Percentiles rank a stretch among this genome's conserved stretches.
Evolutionary conservation across 2,888 invertebrate genomes (phyloP).

Genomic region (Tuberolachnus salignus): DNA sequence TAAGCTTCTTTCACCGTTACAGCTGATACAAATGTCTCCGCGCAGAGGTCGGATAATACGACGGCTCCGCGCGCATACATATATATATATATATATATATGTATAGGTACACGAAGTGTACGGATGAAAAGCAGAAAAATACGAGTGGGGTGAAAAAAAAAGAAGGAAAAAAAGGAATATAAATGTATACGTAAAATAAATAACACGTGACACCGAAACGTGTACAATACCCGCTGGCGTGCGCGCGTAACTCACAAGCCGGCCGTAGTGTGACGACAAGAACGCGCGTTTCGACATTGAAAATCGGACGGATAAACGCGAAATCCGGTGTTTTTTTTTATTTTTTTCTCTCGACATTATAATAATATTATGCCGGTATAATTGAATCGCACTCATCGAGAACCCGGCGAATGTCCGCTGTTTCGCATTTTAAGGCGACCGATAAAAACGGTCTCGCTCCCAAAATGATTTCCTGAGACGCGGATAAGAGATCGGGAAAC

Average conservation of each 20-base stretch:
- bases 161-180: neutral
- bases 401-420: no score
- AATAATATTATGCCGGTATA: no score
- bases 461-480: no score
- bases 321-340: neutral
- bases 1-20: slow-evolving; percentile 11
- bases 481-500: no score
- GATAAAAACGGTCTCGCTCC: no score
- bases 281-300: neutral
- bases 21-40: slow-evolving; percentile 15
- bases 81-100: no score
- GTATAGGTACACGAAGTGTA: neutral
- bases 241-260: neutral
- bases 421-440: no score
- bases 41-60: neutral
- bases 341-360: neutral
- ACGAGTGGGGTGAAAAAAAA: neutral
- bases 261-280: neutral
- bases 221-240: neutral
- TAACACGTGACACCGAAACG: neutral
- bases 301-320: neutral
- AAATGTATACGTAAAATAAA: neutral
- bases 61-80: neutral
- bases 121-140: neutral
- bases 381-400: no score